Base-by-base conservation (phyloP, 2,113 vertebrate genomes). In the Gallinago jamesoni region DNA sequence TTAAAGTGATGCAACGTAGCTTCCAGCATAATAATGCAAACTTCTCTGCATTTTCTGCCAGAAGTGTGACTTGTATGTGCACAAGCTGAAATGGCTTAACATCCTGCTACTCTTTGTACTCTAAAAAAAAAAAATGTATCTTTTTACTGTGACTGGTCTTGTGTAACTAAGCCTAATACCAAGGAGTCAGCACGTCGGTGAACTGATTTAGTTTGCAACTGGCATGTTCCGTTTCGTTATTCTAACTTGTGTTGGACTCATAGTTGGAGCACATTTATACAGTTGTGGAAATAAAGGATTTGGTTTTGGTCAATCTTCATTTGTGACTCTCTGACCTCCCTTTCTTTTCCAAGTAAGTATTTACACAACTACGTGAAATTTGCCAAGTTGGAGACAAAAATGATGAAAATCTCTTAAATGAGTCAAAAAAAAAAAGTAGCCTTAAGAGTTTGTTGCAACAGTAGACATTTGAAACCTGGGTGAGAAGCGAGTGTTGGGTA, bases 231-330 rank as follows among this genome's bases (percentile, higher is more conserved):
- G 39, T 97, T 95, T 97, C 98, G 96, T 94, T 98, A 97, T 95
- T 97, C 97, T 97, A 98, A 96, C 95, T 96, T 98, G 97, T 98
- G 97, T 97, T 98, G 98, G 97, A 98, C 95, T 80, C 95, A 91
- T 91, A 97, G 97, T 98, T 98, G 97, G 97, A 98, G 96, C 97
- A 98, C 98, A 98, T 97, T 98, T 98, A 98, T 97, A 98, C 96
- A 97, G 94, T 98, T 98, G 97, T 87, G 97, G 97, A 98, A 98
- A 98, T 98, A 98, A 98, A 98, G 96, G 97, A 97, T 98, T 98
- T 98, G 97, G 97, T 96, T 98, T 98, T 98, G 97, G 97, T 98
- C 97, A 97, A 59, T 97, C 98, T 98, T 97, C 88, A 96, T 14
- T 77, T 73, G 35, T 94, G 94, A 83, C 78, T 96, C 78, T 96